These are phyloP conservation scores for Brienomyrus longianalis DNA, from an alignment of 2,113 vertebrate genomes.

Conservation along the genomic window DNA sequence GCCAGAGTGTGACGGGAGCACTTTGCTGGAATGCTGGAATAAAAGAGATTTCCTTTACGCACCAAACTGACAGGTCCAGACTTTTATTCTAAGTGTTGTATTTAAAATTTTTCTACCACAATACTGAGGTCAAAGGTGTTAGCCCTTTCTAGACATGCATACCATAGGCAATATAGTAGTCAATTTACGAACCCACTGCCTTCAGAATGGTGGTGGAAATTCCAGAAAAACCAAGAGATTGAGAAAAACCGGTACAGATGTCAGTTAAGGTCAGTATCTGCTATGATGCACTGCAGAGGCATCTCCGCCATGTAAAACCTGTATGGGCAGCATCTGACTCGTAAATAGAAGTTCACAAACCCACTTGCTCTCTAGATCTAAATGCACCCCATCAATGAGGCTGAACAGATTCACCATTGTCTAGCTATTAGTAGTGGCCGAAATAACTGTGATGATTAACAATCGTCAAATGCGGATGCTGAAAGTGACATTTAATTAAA, in stretches of 20 bases:
- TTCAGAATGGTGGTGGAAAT: not conserved
- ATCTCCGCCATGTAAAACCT: not conserved
- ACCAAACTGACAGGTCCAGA: no score
- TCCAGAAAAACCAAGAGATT: not conserved
- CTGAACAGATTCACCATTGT: not conserved
- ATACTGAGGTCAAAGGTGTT: no score
- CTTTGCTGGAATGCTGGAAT: no score
- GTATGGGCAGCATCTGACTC: not conserved
- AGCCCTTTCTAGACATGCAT: not conserved
- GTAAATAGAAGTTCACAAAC: not conserved
- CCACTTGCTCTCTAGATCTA: not conserved
- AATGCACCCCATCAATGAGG: not conserved
- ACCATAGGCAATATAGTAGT: not conserved
- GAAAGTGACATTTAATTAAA: not conserved
- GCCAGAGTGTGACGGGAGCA: no score
- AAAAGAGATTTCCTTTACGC: no score
- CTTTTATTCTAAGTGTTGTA: no score
- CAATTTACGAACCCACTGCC: not conserved
- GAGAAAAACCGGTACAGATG: not conserved
- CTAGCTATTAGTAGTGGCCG: not conserved
- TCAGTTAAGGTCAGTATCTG: not conserved
- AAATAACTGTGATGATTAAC: no score
- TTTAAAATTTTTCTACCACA: no score
- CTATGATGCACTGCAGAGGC: not conserved
- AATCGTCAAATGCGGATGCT: no score